A percentile compares a stretch with the other conserved stretches of the same genome.
These are phyloP conservation scores for Bellardia pandia DNA, from an alignment of 2,888 invertebrate genomes.

Conservation along the genomic window DNA sequence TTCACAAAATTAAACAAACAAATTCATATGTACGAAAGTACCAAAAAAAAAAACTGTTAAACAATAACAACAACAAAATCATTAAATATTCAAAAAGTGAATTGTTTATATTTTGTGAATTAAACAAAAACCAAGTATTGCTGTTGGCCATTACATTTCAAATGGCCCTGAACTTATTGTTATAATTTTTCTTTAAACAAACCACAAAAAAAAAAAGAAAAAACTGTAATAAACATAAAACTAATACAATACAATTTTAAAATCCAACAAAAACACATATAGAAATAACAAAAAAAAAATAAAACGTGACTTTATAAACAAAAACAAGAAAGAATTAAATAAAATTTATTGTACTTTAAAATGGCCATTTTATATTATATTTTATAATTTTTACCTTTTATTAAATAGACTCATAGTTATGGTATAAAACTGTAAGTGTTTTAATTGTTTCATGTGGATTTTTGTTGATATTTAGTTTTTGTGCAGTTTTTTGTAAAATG, in stretches of 20 bases:
- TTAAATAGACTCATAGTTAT: neutral
- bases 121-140: conserved; percentile 15
- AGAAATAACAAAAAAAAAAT: neutral
- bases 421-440: conserved; percentile 10
- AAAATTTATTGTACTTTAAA: conserved; percentile 9
- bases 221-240: conserved; percentile 6
- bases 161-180: conserved; percentile 56
- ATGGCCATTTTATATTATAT: neutral
- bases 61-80: conserved; percentile 25
- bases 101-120: conserved; percentile 30
- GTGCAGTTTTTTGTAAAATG: conserved; percentile 1
- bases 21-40: neutral
- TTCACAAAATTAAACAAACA: conserved; percentile 10
- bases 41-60: neutral
- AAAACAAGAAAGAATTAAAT: neutral
- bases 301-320: conserved; percentile 55
- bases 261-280: neutral
- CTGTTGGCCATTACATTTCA: conserved; percentile 20
- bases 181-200: conserved; percentile 45
- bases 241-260: neutral
- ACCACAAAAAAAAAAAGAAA: conserved; percentile 17
- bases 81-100: conserved; percentile 44
- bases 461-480: neutral
- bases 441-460: conserved; percentile 33
- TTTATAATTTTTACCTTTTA: neutral